Evolutionary conservation across 2,888 invertebrate genomes (phyloP).

Genomic region (Drosophila kuntzei): DNA sequence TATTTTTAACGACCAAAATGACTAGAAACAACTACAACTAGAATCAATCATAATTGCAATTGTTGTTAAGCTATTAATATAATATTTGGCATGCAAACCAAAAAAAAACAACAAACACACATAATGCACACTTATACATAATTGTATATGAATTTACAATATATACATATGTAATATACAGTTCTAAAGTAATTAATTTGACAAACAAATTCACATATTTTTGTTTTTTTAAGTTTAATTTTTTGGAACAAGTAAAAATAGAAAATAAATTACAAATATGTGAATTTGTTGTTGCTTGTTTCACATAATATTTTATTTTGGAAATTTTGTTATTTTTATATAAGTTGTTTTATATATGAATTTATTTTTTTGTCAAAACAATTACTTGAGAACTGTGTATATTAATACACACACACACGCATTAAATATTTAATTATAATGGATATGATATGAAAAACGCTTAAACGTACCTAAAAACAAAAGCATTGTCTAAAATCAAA

Average conservation of each 20-base stretch:
- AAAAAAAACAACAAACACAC: conserved; percentile 2
- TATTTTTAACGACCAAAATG: conserved; percentile 63
- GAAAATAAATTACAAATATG: background rate
- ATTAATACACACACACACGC: conserved; percentile 26
- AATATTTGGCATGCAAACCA: conserved; percentile 13
- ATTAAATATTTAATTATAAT: conserved; percentile 40
- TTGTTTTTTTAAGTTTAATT: background rate
- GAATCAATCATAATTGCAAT: conserved; percentile 67
- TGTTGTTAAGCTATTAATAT: conserved; percentile 47
- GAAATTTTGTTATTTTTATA: too few relatives aligned
- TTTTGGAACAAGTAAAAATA: background rate
- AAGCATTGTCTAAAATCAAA: conserved; percentile 58
- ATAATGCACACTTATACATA: conserved; percentile 14
- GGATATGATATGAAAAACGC: conserved; percentile 62
- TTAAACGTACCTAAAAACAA: conserved; percentile 73
- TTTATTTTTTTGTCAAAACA: background rate
- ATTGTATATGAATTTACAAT: conserved; percentile 35
- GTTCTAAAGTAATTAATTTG: background rate
- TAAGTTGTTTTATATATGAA: background rate
- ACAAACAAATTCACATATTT: background rate
- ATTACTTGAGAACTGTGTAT: background rate
- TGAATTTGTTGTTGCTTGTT: background rate
- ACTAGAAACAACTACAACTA: conserved; percentile 40
- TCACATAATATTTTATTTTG: too few relatives aligned
- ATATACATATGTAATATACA: conserved; percentile 29